phyloP scores from a whole-genome alignment of 2,888 invertebrate species.

The Andrena minutula region DNA sequence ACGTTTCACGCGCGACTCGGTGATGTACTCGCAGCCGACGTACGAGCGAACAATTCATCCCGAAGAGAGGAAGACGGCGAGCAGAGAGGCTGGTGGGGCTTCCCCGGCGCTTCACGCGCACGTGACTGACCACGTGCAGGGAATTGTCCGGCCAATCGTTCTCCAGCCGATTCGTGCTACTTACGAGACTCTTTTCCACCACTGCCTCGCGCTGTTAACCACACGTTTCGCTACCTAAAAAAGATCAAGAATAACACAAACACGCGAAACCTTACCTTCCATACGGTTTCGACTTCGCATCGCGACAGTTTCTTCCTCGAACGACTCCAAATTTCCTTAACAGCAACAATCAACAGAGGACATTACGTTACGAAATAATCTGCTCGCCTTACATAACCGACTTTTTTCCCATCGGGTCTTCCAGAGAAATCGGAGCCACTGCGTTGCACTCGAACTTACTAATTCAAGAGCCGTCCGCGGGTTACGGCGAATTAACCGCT shows the following conservation, averaged over 20 bases:
- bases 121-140: constrained; percentile 71
- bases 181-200: constrained; percentile 37
- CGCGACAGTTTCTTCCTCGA: neutral
- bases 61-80: constrained; percentile 44
- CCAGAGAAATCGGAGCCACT: too few relatives aligned
- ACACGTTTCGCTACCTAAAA: neutral
- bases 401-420: too few relatives aligned
- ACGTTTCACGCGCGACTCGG: constrained; percentile 39
- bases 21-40: constrained; percentile 34
- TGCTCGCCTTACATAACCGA: neutral
- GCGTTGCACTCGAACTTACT: too few relatives aligned
- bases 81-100: constrained; percentile 48
- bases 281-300: neutral
- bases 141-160: constrained; percentile 52
- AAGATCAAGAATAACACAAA: constrained; percentile 15
- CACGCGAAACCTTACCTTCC: neutral
- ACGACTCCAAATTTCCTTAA: too few relatives aligned
- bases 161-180: constrained; percentile 46
- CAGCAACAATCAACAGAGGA: too few relatives aligned
- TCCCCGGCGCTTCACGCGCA: constrained; percentile 57
- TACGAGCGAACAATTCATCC: constrained; percentile 58
- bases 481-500: neutral
- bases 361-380: neutral
- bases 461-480: too few relatives aligned
- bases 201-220: constrained; percentile 35